Percentiles rank a stretch among this genome's conserved stretches.
These are phyloP conservation scores for Carettochelys insculpta DNA, from an alignment of 2,113 vertebrate genomes.

Conservation along the genomic window DNA sequence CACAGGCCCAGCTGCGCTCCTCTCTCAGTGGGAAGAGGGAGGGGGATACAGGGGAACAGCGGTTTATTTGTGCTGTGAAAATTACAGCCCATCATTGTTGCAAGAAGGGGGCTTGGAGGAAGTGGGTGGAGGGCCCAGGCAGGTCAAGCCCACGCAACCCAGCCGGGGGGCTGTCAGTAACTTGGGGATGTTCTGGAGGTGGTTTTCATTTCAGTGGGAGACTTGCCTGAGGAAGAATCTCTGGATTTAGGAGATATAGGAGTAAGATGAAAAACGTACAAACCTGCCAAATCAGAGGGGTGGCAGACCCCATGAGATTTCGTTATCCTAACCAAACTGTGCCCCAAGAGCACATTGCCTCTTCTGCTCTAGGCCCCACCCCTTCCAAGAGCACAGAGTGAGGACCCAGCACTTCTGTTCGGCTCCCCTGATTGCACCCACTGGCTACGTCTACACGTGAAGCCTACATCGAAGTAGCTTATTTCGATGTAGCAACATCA, in stretches of 20 bases:
- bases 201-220: background rate
- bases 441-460: too few species aligned
- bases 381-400: too few species aligned
- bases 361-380: too few species aligned
- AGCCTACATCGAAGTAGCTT: too few species aligned
- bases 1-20: slow-evolving; percentile 45
- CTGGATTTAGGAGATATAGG: too few species aligned
- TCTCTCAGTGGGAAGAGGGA: slow-evolving; percentile 23
- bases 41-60: background rate
- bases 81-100: background rate
- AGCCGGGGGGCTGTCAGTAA: background rate
- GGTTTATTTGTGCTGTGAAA: slow-evolving; percentile 29
- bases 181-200: background rate
- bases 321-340: background rate
- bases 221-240: background rate
- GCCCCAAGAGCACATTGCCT: background rate
- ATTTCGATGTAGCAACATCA: too few species aligned
- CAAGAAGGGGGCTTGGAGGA: background rate
- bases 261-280: too few species aligned
- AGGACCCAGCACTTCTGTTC: too few species aligned
- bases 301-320: background rate
- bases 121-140: background rate
- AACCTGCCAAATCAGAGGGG: background rate
- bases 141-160: background rate
- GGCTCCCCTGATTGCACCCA: too few species aligned